Base-by-base conservation (phyloP, 2,888 invertebrate genomes). In the Callinectes sapidus region DNA sequence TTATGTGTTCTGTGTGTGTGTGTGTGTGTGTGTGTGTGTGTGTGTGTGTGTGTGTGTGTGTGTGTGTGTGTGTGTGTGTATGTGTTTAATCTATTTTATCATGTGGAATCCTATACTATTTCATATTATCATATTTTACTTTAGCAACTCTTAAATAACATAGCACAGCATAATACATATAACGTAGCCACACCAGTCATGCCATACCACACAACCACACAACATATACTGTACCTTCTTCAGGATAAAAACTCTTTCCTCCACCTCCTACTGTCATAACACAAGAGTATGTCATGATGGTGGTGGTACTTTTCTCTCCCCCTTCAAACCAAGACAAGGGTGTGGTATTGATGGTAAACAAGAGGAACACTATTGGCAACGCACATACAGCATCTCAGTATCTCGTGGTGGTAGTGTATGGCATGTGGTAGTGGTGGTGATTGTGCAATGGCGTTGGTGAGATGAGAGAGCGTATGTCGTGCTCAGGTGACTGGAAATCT, bases 1-100 rank as follows among this genome's bases (percentile, higher is more conserved):
- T 61, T 18, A 61, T 61, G 61, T 16, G 1, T 2, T 18, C 18
- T 61, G 61, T 61, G 61, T 61, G 61, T 61, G 61, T 61, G 61
- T 61, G 61, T 61, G 61, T 61, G 61, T 61, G 61, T 61, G 61
- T 61, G 61, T 61, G 61, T 61, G 61, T 61, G 61, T 61, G 61
- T 61, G 61, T 61, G 61, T 61, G 61, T 61, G 61, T 61, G 61
- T 61, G 61, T 61, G 61, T 61, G 61, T 61, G 61, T 61, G 61
- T 61, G 61, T 61, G 61, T 61, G 61, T 61, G 61, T 61, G 61
- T 61, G 61, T 61, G 61, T 61, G 61, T 61, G 61, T 61, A 18
- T 61, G 23, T 61, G 61, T 23, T 10, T 48, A 5, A 48, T 48
- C 48, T 42, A 42, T 6, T 6, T 48, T 48, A 8, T 8, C 48